Conservation (phyloP, 2,888 invertebrate genomes). For the Tipula lateralis region DNA sequence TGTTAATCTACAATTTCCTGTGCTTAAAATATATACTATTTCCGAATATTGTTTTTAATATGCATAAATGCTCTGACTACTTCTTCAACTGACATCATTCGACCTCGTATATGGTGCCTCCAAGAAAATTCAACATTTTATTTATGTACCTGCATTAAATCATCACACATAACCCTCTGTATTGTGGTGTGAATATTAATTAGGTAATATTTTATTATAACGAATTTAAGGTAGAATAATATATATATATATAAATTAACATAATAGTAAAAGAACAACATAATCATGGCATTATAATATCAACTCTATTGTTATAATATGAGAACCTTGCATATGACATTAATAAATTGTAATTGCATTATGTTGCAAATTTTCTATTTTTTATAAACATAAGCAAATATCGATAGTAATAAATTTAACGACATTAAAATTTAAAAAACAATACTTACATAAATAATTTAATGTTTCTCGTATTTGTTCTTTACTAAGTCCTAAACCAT, state of each 20-base stretch:
- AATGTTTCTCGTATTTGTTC: constrained; percentile 94
- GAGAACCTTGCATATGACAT: not conserved
- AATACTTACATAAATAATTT: constrained; percentile 92
- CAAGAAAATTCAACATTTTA: not conserved
- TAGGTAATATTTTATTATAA: not conserved
- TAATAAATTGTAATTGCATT: not conserved
- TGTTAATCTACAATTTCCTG: too few species aligned
- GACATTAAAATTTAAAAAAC: not conserved
- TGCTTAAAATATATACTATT: too few species aligned
- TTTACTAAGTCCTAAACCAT: constrained; percentile 77
- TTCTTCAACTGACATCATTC: not conserved
- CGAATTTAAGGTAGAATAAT: not conserved
- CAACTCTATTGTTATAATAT: not conserved
- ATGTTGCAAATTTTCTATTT: not conserved
- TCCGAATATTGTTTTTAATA: too few species aligned
- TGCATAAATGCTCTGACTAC: too few species aligned
- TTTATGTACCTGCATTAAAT: not conserved
- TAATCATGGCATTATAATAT: not conserved
- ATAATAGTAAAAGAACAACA: not conserved
- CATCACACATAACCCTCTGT: not conserved
- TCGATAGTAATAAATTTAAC: not conserved
- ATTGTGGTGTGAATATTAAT: not conserved
- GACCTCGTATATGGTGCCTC: not conserved
- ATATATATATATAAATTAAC: not conserved
- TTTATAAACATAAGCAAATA: not conserved